Evolutionary conservation across 1,140 invertebrate genomes (phyloP).

Genomic region (Cherax quadricarinatus): DNA sequence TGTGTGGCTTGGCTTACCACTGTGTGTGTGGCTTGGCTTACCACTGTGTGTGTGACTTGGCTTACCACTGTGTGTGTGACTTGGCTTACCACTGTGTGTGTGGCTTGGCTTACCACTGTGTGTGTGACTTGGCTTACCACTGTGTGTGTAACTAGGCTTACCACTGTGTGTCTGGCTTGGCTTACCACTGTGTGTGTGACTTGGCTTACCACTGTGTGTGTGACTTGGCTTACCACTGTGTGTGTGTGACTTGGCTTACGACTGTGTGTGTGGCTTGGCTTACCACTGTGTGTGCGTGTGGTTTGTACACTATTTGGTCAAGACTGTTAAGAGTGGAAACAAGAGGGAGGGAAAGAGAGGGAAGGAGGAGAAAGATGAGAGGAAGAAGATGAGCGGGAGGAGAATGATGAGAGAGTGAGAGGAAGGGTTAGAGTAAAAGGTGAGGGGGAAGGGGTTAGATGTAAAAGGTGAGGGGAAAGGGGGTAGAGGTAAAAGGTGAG

Average conservation of each 20-base stretch:
- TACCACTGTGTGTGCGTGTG: too few species aligned
- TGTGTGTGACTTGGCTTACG: too few species aligned
- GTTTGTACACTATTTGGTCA: background rate
- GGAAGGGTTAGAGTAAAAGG: background rate
- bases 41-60: too few species aligned
- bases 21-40: too few species aligned
- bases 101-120: too few species aligned
- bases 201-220: too few species aligned
- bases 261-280: too few species aligned
- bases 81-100: too few species aligned
- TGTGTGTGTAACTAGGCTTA: too few species aligned
- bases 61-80: background rate
- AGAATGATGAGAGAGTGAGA: background rate
- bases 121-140: background rate
- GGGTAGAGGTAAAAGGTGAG: background rate
- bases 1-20: too few species aligned
- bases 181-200: too few species aligned
- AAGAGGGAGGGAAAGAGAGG: background rate
- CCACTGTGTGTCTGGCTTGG: too few species aligned
- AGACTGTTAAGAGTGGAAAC: background rate
- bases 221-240: background rate
- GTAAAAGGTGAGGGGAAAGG: background rate
- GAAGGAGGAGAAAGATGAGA: background rate
- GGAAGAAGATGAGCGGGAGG: background rate
- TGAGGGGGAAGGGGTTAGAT: background rate